Evolutionary conservation across 2,888 invertebrate species (phyloP), one percentile per base, ranked within the genome.

Genomic region (Brenthis ino): DNA sequence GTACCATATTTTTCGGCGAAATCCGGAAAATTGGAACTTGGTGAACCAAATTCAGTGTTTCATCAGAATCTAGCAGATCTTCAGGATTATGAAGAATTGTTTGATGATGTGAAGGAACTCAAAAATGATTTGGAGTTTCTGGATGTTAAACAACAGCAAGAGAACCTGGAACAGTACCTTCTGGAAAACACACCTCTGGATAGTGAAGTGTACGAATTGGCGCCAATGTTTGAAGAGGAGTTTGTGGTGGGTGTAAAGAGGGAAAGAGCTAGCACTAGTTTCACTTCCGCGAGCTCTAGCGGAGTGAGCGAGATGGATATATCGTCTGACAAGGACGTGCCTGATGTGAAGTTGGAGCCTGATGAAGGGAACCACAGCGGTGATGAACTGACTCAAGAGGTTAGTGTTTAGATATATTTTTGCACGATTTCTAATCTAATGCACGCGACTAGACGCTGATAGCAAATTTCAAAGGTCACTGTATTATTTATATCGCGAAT

Each of bases 41-140:
- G 79, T 50, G 93, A 84, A 76, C 76, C 85, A 0, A 82, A 87
- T 68, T 93, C 94, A 0, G 93, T 95, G 0, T 89, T 91, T 77
- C 93, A 94, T 58, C 94, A 94, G 74, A 95, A 94, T 75, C 77
- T 94, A 72, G 94, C 94, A 0, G 95, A 95, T 81, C 79, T 95
- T 13, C 88, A 89, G 71, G 94, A 94, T 72, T 95, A 93, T 73
- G 92, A 85, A 3, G 92, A 93, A 55, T 73, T 87, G 14, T 84
- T 86, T 6, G 85, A 88, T 43, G 91, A 89, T 37, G 81, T 85
- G 0, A 90, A 89, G 64, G 88, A 87, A 43, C 73, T 92, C 43
- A 84, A 84, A 74, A 91, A 75, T 77, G 92, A 87, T 78, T 81
- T 92, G 74, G 94, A 86, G 73, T 91, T 76, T 73, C 75, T 85